A percentile compares a stretch with the other conserved stretches of the same genome.
phyloP scores from a whole-genome alignment of 1,140 invertebrate genomes.

The Euwallacea similis region DNA sequence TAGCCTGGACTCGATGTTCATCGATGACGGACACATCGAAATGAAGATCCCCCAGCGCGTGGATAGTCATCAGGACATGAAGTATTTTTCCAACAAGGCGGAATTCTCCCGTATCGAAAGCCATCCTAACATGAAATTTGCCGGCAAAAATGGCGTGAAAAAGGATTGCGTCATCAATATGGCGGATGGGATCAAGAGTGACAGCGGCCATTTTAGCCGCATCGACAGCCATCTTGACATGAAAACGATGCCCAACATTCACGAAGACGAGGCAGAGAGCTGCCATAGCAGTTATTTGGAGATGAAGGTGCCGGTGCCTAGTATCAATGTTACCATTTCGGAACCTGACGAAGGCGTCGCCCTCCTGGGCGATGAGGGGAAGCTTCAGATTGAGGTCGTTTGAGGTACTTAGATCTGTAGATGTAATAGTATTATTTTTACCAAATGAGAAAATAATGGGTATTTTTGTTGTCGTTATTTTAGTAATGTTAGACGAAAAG shows the following conservation, averaged over 20 bases:
- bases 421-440: background rate
- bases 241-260: constrained; percentile 34
- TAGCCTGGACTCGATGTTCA: constrained; percentile 50
- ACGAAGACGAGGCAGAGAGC: constrained; percentile 35
- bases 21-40: constrained; percentile 49
- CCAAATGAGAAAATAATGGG: too few species aligned
- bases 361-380: constrained; percentile 36
- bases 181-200: constrained; percentile 8
- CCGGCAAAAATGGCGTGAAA: constrained; percentile 28
- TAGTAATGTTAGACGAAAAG: too few species aligned
- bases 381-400: constrained; percentile 28
- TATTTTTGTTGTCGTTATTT: background rate
- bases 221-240: constrained; percentile 37
- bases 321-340: constrained; percentile 38
- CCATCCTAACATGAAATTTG: constrained; percentile 33
- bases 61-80: constrained; percentile 28
- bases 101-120: constrained; percentile 26
- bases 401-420: constrained; percentile 3
- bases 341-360: constrained; percentile 44
- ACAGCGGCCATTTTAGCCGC: constrained; percentile 23
- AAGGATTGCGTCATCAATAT: constrained; percentile 27
- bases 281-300: constrained; percentile 36
- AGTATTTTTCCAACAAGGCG: constrained; percentile 1
- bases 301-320: constrained; percentile 32
- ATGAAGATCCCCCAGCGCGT: constrained; percentile 45